Evolutionary conservation across 2,888 invertebrate genomes (phyloP).

Genomic region (Physocephala rufipes): DNA sequence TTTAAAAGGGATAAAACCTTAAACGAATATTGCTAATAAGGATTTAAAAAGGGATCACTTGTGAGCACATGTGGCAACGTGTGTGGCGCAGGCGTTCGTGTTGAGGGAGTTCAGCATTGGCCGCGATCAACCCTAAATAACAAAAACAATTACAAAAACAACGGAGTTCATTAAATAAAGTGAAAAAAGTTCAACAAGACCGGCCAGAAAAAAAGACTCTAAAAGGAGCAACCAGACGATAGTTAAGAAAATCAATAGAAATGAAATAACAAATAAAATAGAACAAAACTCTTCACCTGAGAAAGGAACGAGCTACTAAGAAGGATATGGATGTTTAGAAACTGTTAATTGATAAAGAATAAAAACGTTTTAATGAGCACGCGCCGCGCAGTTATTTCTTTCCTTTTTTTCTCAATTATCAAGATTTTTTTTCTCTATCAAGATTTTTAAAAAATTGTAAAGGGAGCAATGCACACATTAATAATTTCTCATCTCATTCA

Average conservation of each 20-base stretch:
- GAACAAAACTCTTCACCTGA: neutral
- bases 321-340: neutral
- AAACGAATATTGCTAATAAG: neutral
- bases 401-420: no score
- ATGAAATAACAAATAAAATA: no score
- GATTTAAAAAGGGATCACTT: neutral
- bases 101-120: neutral
- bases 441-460: neutral
- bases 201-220: neutral
- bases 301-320: neutral
- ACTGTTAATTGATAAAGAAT: slow-evolving; percentile 15
- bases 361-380: neutral
- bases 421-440: neutral
- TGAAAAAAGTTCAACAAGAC: neutral
- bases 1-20: neutral
- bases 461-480: neutral
- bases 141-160: neutral
- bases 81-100: neutral
- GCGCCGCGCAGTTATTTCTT: neutral
- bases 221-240: neutral
- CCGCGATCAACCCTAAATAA: no score
- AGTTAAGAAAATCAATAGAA: neutral
- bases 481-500: slow-evolving; percentile 4
- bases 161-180: neutral
- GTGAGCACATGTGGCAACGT: neutral